These are phyloP conservation scores for Leucoraja ocellata DNA, from an alignment of 2,797 vertebrate genomes.

Conservation along the genomic window DNA sequence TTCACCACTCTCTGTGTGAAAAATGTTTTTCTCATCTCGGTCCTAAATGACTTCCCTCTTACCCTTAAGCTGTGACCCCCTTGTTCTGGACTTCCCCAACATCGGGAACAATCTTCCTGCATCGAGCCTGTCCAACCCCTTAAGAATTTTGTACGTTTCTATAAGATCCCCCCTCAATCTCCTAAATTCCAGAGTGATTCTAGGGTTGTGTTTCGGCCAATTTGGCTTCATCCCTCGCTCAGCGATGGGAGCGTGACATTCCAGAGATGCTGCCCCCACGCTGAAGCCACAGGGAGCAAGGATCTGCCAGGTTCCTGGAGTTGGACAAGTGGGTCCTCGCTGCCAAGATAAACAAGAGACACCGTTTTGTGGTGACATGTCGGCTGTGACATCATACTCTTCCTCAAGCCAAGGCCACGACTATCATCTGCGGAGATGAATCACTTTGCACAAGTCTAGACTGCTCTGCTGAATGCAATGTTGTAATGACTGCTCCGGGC, in stretches of 20 bases:
- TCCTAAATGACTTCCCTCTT: too few species aligned
- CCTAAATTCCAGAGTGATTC: too few species aligned
- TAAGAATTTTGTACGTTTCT: too few species aligned
- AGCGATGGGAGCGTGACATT: constrained; percentile 61
- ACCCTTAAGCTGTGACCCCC: too few species aligned
- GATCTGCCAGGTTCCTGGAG: constrained; percentile 53
- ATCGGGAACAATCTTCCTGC: too few species aligned
- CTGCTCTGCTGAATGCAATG: constrained; percentile 39
- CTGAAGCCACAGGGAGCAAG: constrained; percentile 62
- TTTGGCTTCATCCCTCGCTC: constrained; percentile 54
- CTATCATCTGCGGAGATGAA: constrained; percentile 56
- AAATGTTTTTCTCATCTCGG: too few species aligned
- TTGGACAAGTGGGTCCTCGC: constrained; percentile 48
- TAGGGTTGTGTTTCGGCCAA: constrained; percentile 46
- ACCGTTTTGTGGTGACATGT: constrained; percentile 57
- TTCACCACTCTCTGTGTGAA: too few species aligned
- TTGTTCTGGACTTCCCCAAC: too few species aligned
- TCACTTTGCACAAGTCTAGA: constrained; percentile 57
- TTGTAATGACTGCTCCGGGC: constrained; percentile 44
- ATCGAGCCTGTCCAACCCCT: too few species aligned
- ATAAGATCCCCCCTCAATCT: too few species aligned
- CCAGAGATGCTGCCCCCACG: constrained; percentile 61
- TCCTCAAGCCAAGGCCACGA: constrained; percentile 48
- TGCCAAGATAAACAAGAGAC: constrained; percentile 62
- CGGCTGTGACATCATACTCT: constrained; percentile 60